Conservation (phyloP, 37 sponge, comb jelly and placozoan species). For the Beroe forskalii region DNA sequence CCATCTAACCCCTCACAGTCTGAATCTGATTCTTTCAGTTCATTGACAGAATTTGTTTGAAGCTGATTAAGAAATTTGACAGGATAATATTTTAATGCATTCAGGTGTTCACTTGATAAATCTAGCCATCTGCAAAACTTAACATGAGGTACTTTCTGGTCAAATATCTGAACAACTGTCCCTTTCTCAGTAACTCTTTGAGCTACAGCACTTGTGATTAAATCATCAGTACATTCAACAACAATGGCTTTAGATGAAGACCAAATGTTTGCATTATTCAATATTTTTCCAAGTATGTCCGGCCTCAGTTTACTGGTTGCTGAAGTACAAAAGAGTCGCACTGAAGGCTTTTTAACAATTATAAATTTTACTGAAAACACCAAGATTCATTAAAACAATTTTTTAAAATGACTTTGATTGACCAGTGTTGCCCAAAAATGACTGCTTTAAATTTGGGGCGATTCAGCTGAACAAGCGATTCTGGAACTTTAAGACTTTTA, state of each 20-base stretch:
- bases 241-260: slow-evolving; percentile 27
- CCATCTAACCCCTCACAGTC: background rate
- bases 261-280: slow-evolving; percentile 48
- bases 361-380: too few relatives aligned
- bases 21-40: background rate
- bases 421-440: too few relatives aligned
- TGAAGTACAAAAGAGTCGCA: slow-evolving; percentile 15
- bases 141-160: slow-evolving; percentile 12
- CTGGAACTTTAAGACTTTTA: too few relatives aligned
- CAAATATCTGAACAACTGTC: slow-evolving; percentile 14
- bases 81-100: slow-evolving; percentile 35
- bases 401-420: too few relatives aligned
- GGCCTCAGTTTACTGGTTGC: slow-evolving; percentile 27
- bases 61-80: background rate
- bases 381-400: too few relatives aligned
- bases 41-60: background rate
- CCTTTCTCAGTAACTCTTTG: background rate
- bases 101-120: background rate
- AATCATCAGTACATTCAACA: slow-evolving; percentile 22
- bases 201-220: slow-evolving; percentile 32
- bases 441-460: too few relatives aligned
- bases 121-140: slow-evolving; percentile 32
- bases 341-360: slow-evolving; percentile 25
- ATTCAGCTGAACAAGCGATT: too few relatives aligned
- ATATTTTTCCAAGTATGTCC: slow-evolving; percentile 10